phyloP scores from a whole-genome alignment of 2,888 invertebrate species.

The Gasteruption jaculator region DNA sequence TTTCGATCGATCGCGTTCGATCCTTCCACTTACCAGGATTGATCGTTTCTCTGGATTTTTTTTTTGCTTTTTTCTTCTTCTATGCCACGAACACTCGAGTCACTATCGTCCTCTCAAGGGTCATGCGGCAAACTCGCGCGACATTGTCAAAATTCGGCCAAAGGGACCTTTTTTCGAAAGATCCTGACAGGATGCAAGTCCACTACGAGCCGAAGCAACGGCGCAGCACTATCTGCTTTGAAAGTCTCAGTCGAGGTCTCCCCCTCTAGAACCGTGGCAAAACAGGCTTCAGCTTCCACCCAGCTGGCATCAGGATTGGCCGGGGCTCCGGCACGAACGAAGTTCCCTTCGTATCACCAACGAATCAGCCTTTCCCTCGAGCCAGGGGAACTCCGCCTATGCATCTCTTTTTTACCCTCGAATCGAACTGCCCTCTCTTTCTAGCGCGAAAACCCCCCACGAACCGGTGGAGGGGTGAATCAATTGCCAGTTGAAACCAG shows the following conservation, averaged over 20 bases:
- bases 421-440: slow-evolving; percentile 43
- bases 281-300: slow-evolving; percentile 44
- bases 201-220: slow-evolving; percentile 50
- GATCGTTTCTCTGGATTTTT: background rate
- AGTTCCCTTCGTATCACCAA: slow-evolving; percentile 27
- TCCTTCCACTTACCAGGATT: too few species aligned
- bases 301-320: slow-evolving; percentile 37
- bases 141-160: slow-evolving; percentile 27
- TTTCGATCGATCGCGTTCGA: background rate
- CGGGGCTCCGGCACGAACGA: slow-evolving; percentile 22
- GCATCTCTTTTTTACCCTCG: slow-evolving; percentile 40
- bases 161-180: slow-evolving; percentile 30
- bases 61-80: background rate
- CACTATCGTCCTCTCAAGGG: background rate
- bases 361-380: slow-evolving; percentile 32
- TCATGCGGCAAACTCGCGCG: slow-evolving; percentile 17
- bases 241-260: slow-evolving; percentile 39
- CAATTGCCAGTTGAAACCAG: slow-evolving; percentile 48
- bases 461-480: slow-evolving; percentile 42
- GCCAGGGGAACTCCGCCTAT: slow-evolving; percentile 34
- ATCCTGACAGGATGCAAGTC: slow-evolving; percentile 36
- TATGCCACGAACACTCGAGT: background rate
- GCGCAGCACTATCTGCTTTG: slow-evolving; percentile 50
- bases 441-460: background rate
- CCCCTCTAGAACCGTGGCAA: slow-evolving; percentile 35